Conservation (phyloP, 2,888 invertebrate species). For the Aleiodes alternator region DNA sequence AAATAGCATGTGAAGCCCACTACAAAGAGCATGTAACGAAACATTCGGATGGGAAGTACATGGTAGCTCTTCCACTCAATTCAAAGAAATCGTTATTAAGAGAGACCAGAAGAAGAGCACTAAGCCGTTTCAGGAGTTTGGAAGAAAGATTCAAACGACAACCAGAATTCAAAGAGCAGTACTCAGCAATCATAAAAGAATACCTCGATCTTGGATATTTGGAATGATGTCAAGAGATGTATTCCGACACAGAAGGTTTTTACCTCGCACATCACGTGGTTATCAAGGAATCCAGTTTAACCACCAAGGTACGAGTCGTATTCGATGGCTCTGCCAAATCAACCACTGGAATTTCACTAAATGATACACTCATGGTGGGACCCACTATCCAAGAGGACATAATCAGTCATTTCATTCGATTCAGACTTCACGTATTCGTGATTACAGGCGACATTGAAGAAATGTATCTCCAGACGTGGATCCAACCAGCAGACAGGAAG, state of each 20-base stretch:
- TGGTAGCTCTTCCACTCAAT: slow-evolving; percentile 47
- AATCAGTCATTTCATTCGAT: slow-evolving; percentile 55
- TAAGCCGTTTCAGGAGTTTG: slow-evolving; percentile 36
- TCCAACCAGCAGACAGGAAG: slow-evolving; percentile 53
- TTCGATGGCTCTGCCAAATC: slow-evolving; percentile 62
- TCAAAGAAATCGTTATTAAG: slow-evolving; percentile 33
- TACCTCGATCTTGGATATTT: slow-evolving; percentile 53
- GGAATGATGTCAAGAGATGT: not conserved
- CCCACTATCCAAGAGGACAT: slow-evolving; percentile 58
- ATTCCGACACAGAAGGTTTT: slow-evolving; percentile 22
- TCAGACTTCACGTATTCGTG: slow-evolving; percentile 53
- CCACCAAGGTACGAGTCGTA: slow-evolving; percentile 63
- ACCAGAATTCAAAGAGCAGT: slow-evolving; percentile 36
- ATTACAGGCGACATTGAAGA: slow-evolving; percentile 64
- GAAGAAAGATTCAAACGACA: slow-evolving; percentile 45
- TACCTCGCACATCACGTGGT: slow-evolving; percentile 66
- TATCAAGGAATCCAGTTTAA: slow-evolving; percentile 53
- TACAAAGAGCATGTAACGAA: slow-evolving; percentile 20
- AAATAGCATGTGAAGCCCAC: slow-evolving; percentile 47
- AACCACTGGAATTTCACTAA: slow-evolving; percentile 57
- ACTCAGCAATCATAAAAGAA: slow-evolving; percentile 45
- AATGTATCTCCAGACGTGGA: slow-evolving; percentile 62
- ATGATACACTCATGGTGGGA: slow-evolving; percentile 58
- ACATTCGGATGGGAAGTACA: slow-evolving; percentile 38
- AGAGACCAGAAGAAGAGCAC: slow-evolving; percentile 33